Evolutionary conservation across 2,888 invertebrate genomes (phyloP).

Genomic region (Sialis lutaria): DNA sequence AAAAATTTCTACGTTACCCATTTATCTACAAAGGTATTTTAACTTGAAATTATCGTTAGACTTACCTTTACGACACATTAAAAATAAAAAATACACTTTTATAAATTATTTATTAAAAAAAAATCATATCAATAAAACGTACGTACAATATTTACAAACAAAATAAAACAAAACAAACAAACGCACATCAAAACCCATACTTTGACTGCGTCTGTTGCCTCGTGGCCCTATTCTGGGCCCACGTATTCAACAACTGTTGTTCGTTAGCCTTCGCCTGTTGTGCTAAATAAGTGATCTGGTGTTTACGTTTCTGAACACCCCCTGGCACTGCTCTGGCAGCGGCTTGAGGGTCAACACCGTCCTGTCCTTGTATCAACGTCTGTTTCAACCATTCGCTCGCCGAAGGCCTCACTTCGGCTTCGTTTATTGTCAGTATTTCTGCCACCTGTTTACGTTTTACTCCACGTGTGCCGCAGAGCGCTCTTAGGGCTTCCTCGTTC

Average conservation of each 20-base stretch:
- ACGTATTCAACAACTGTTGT: constrained; percentile 74
- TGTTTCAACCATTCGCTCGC: constrained; percentile 58
- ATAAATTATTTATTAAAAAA: background rate
- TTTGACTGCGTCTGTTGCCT: constrained; percentile 71
- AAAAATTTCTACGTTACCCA: too few relatives aligned
- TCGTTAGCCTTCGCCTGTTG: constrained; percentile 81
- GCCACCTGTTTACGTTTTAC: constrained; percentile 38
- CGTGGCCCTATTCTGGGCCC: constrained; percentile 67
- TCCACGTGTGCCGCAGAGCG: constrained; percentile 41
- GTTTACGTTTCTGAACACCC: constrained; percentile 40
- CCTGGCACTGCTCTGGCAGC: constrained; percentile 26
- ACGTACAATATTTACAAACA: background rate
- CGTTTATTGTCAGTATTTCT: constrained; percentile 58
- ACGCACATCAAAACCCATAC: constrained; percentile 64
- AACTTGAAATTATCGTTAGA: too few relatives aligned
- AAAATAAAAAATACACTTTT: background rate
- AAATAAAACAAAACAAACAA: background rate
- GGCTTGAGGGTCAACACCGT: constrained; percentile 29
- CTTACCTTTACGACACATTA: background rate
- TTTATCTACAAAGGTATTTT: too few relatives aligned
- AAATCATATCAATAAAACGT: background rate
- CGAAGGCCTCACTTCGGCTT: constrained; percentile 54
- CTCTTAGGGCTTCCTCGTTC: constrained; percentile 24
- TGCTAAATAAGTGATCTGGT: constrained; percentile 84
- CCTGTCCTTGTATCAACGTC: constrained; percentile 46